Evolutionary conservation across 1,140 invertebrate species (phyloP), one percentile per base, ranked within the genome.

Genomic region (Bradysia coprophila): DNA sequence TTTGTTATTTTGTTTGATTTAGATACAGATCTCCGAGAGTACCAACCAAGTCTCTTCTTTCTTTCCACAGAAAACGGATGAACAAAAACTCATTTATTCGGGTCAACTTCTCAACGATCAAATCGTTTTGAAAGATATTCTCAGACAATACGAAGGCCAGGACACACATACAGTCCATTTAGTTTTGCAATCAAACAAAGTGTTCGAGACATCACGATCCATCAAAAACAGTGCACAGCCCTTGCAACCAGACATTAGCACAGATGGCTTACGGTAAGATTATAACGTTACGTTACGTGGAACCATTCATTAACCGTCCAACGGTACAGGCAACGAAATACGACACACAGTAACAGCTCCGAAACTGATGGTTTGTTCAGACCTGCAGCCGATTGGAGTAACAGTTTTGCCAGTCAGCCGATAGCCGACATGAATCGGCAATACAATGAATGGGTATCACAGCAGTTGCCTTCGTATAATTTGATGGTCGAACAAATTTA

Each of bases 81-180:
- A 85, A 48, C 86, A 90, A 54, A 88, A 86, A 60, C 65, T 93
- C 1, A 91, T 92, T 51, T 92, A 91, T 62, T 89, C 83, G 8
- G 87, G 88, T n/a, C 80, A 85, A 54, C 61, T 92, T 11, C 57
- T 93, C 40, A 76, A 72, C 32, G 85, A 93, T 59, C 68, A 75
- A 24, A 64, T 75, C 21, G 68, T 74, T 42, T 55, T 92, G 22
- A 85, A 84, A 55, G 86, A 92, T 60, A 70, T 92, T 22, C 63
- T 91, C 24, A 67, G 78, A 36, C 73, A 73, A 34, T 81, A 78
- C 47, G 78, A 84, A 46, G 75, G 71, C 23, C 72, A 76, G 48
- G 69, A 76, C 33, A 71, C 69, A 34, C 78, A 84, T 51, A 89
- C 80, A 38, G 74, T 90, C 51, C 85, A 90, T 62, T 64, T 90